Percentiles rank a stretch among this genome's conserved stretches.
Evolutionary conservation across 2,888 invertebrate species (phyloP).

Genomic region (Drosophila melanocephala): DNA sequence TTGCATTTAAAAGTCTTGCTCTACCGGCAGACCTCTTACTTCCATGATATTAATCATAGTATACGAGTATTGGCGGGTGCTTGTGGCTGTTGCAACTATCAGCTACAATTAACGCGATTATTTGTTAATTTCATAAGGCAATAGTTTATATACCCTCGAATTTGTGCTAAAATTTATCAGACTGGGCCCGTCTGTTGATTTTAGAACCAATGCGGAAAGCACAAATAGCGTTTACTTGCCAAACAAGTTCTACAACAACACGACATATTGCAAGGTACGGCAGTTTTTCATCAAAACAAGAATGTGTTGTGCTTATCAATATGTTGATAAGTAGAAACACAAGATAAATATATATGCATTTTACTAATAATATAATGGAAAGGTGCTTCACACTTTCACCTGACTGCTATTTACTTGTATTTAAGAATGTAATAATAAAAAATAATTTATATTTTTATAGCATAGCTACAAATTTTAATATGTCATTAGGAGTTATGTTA

Average conservation of each 20-base stretch:
- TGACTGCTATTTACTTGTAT: neutral
- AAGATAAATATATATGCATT: neutral
- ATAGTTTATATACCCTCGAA: slow-evolving; percentile 39
- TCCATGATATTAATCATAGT: slow-evolving; percentile 4
- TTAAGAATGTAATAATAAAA: neutral
- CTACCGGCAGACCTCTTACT: slow-evolving; percentile 51
- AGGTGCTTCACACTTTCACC: neutral
- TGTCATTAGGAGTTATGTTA: neutral
- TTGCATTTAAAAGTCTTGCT: slow-evolving; percentile 43
- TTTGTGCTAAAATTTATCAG: slow-evolving; percentile 39
- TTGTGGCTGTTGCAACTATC: slow-evolving; percentile 6
- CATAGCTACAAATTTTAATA: neutral
- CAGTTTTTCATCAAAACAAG: slow-evolving; percentile 4
- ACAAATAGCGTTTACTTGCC: slow-evolving; percentile 1
- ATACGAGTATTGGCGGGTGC: neutral
- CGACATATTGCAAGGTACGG: neutral
- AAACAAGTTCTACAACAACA: slow-evolving; percentile 27
- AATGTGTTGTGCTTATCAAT: slow-evolving; percentile 38
- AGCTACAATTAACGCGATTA: slow-evolving; percentile 17
- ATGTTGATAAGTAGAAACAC: slow-evolving; percentile 34
- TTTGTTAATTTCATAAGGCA: slow-evolving; percentile 5
- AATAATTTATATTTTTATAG: neutral
- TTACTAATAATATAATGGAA: slow-evolving; percentile 8
- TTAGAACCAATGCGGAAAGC: slow-evolving; percentile 45
- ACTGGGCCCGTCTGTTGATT: slow-evolving; percentile 35